Evolutionary conservation across 1,140 invertebrate genomes (phyloP).

Genomic region (Sitodiplosis mosellana): DNA sequence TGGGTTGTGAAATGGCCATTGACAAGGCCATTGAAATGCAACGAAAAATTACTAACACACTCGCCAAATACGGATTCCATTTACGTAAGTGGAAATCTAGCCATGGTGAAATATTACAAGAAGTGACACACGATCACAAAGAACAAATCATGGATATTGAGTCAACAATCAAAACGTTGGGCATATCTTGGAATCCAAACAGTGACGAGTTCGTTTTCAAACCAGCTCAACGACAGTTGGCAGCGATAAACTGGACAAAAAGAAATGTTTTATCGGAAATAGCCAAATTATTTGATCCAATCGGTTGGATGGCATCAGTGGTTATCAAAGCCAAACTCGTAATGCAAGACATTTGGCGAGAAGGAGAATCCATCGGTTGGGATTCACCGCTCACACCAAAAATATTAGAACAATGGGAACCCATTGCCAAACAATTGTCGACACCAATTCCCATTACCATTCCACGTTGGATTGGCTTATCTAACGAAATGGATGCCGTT

Average conservation of each 20-base stretch:
- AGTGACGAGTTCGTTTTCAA: background rate
- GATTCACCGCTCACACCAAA: background rate
- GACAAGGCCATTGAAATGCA: background rate
- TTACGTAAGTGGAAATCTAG: background rate
- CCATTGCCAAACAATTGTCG: background rate
- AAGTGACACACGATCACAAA: background rate
- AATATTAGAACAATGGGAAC: background rate
- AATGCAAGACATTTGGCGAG: conserved; percentile 22
- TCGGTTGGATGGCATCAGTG: conserved; percentile 21
- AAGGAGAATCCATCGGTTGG: background rate
- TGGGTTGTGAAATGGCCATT: background rate
- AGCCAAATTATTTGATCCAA: conserved; percentile 16
- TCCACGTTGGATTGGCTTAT: background rate
- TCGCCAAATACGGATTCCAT: background rate
- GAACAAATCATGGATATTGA: background rate
- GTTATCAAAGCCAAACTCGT: conserved; percentile 21
- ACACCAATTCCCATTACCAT: no score
- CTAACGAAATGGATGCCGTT: conserved; percentile 1
- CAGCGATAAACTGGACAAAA: background rate
- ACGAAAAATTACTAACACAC: background rate
- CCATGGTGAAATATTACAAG: background rate
- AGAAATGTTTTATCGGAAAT: no score
- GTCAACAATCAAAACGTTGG: background rate
- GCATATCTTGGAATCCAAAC: background rate
- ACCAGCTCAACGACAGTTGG: background rate